Conservation (phyloP, 2,888 invertebrate genomes). For the Drosophila histrio region DNA sequence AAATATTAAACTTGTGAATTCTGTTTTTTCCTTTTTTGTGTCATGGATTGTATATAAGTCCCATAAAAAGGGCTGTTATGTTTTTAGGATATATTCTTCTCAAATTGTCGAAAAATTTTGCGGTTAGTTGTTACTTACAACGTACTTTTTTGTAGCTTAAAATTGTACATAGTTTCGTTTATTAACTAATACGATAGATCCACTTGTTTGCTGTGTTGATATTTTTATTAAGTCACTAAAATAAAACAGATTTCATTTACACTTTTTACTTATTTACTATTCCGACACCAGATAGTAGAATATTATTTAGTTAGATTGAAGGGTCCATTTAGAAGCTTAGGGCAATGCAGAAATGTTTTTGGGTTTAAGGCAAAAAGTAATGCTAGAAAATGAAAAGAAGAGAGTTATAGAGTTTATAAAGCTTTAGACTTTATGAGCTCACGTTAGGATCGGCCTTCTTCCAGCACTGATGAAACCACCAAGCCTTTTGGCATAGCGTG, state of each 20-base stretch:
- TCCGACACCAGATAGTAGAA: constrained; percentile 7
- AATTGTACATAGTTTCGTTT: background rate
- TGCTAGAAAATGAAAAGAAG: constrained; percentile 53
- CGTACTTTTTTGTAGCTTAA: background rate
- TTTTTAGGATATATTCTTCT: background rate
- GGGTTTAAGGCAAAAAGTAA: constrained; percentile 74
- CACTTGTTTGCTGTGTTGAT: background rate
- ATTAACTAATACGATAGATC: background rate
- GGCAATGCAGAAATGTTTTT: background rate
- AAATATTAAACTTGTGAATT: constrained; percentile 1
- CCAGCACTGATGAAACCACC: constrained; percentile 84
- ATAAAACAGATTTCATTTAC: too few relatives aligned
- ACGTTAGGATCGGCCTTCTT: constrained; percentile 83
- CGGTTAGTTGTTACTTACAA: background rate
- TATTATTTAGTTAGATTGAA: background rate
- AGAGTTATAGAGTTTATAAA: background rate
- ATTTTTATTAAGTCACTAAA: background rate
- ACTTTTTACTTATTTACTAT: background rate
- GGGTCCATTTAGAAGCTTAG: background rate
- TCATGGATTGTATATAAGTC: background rate
- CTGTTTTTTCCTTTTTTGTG: background rate
- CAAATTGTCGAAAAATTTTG: background rate
- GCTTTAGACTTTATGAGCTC: background rate
- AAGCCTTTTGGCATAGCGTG: constrained; percentile 82
- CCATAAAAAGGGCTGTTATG: background rate